A percentile compares a stretch with the other conserved stretches of the same genome.
These are phyloP conservation scores for Trachops cirrhosus DNA, from an alignment of 2,797 vertebrate genomes.

Conservation along the genomic window DNA sequence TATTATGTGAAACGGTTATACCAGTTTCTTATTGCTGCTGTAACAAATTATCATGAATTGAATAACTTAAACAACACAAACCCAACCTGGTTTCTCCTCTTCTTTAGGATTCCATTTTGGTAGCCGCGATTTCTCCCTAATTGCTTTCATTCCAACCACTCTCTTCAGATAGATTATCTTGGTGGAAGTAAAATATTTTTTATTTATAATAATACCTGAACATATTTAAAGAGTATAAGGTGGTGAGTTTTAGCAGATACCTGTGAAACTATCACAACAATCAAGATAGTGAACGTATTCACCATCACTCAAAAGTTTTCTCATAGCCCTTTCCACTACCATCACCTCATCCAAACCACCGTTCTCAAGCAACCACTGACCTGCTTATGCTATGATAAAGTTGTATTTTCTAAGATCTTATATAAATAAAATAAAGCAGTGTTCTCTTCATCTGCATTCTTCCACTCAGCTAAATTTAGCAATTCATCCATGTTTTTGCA, in stretches of 20 bases:
- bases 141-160: background rate
- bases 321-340: background rate
- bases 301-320: background rate
- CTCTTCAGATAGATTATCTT: background rate
- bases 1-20: background rate
- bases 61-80: too few relatives aligned
- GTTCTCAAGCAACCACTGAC: background rate
- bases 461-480: background rate
- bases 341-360: background rate
- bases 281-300: background rate
- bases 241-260: background rate
- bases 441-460: background rate
- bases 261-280: background rate
- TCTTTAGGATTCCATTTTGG: background rate
- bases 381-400: background rate
- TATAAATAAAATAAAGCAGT: background rate
- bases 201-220: background rate
- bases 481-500: background rate
- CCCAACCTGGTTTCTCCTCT: background rate
- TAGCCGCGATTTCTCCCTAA: background rate
- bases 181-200: background rate
- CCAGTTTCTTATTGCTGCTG: too few relatives aligned
- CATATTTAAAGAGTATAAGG: background rate
- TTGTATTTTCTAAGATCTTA: background rate
- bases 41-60: too few relatives aligned